A percentile compares a stretch with the other conserved stretches of the same genome.
Conservation (phyloP, 2,888 invertebrate species). For the Sussaba pulchella region DNA sequence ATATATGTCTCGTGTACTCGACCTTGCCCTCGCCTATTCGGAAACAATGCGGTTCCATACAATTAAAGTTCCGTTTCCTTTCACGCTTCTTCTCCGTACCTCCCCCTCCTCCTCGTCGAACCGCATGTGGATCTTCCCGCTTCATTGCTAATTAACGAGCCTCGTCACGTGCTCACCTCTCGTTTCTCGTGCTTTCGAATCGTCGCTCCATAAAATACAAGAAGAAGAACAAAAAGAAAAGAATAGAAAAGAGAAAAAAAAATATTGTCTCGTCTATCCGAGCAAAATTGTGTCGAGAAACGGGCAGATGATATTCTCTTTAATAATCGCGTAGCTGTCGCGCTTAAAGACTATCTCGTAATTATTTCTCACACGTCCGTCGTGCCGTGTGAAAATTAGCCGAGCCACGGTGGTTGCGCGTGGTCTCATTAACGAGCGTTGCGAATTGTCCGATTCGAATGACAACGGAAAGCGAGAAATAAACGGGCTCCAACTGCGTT, state of each 20-base stretch:
- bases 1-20: slow-evolving; percentile 50
- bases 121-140: slow-evolving; percentile 22
- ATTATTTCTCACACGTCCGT: slow-evolving; percentile 9
- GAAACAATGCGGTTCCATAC: slow-evolving; percentile 68
- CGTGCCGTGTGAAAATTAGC: slow-evolving; percentile 56
- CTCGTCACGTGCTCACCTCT: slow-evolving; percentile 53
- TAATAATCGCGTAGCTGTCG: slow-evolving; percentile 58
- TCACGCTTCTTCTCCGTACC: slow-evolving; percentile 37
- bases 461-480: slow-evolving; percentile 4
- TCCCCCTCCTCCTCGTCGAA: not conserved
- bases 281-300: slow-evolving; percentile 59
- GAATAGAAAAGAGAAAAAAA: slow-evolving; percentile 29
- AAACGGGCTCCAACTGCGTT: no score
- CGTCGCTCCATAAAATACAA: not conserved
- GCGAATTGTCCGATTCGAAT: slow-evolving; percentile 35
- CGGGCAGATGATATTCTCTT: slow-evolving; percentile 53
- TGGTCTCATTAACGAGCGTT: slow-evolving; percentile 47
- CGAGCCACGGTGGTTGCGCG: slow-evolving; percentile 20
- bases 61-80: slow-evolving; percentile 63
- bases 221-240: no score
- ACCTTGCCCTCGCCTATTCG: slow-evolving; percentile 66
- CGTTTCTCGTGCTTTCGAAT: slow-evolving; percentile 40
- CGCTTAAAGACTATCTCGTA: not conserved
- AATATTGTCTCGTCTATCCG: slow-evolving; percentile 42
- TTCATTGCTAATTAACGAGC: slow-evolving; percentile 62